These are phyloP conservation scores for Quadroppia sp. DNA, from an alignment of 2,888 invertebrate genomes.

Conservation along the genomic window DNA sequence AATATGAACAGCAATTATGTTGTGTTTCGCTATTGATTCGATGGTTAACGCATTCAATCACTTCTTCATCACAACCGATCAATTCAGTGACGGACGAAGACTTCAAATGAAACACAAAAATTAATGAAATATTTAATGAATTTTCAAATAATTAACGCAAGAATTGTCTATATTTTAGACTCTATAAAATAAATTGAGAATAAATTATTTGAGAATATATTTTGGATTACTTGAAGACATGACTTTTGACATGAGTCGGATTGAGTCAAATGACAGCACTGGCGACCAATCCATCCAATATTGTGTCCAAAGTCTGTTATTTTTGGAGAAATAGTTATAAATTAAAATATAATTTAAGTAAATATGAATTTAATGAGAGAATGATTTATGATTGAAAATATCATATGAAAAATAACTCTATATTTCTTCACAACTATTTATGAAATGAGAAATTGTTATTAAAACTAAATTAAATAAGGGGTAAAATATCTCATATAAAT, in stretches of 20 bases:
- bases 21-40: neutral
- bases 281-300: conserved; percentile 20
- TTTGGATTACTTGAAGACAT: conserved; percentile 5
- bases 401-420: neutral
- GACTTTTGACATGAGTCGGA: neutral
- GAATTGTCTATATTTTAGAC: neutral
- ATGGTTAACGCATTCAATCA: neutral
- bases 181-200: neutral
- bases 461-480: too few relatives aligned
- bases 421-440: too few relatives aligned
- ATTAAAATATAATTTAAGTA: too few relatives aligned
- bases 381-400: neutral
- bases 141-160: neutral
- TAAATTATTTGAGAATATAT: neutral
- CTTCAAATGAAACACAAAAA: neutral
- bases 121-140: neutral
- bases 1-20: neutral
- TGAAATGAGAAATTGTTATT: too few relatives aligned
- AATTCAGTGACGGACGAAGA: neutral
- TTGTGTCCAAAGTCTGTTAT: neutral
- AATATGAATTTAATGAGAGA: neutral
- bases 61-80: neutral
- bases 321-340: too few relatives aligned
- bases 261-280: conserved; percentile 33
- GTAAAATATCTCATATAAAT: too few relatives aligned